Evolutionary conservation across 1,140 invertebrate species (phyloP).

Genomic region (Araneus ventricosus): DNA sequence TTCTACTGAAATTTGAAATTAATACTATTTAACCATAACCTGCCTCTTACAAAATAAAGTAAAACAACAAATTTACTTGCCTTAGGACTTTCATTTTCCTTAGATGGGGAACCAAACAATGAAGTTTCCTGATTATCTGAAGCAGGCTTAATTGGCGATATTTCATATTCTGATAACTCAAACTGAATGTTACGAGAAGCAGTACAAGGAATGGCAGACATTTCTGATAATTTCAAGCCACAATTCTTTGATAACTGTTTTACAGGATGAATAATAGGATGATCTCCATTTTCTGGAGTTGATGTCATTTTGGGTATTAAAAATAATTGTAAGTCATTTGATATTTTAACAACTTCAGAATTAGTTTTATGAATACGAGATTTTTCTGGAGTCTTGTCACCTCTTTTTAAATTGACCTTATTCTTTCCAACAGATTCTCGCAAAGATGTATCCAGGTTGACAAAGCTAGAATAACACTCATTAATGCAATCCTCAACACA

Average conservation of each 20-base stretch:
- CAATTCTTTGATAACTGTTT: background rate
- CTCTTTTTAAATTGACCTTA: background rate
- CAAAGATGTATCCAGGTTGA: background rate
- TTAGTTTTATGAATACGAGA: background rate
- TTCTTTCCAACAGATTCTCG: background rate
- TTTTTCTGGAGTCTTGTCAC: background rate
- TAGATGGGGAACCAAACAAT: background rate
- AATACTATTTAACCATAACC: too few species aligned
- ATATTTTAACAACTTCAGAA: background rate
- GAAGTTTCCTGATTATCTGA: background rate
- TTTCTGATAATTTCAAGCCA: background rate
- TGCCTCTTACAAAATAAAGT: too few species aligned
- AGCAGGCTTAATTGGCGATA: background rate
- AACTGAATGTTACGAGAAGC: background rate
- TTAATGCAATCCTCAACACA: background rate
- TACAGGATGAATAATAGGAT: background rate
- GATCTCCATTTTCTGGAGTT: background rate
- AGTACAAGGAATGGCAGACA: background rate
- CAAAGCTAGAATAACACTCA: background rate
- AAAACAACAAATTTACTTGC: background rate
- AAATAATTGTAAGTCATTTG: background rate
- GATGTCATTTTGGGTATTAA: conserved; percentile 1
- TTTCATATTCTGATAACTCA: background rate
- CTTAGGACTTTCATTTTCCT: background rate
- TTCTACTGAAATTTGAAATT: too few species aligned